These are phyloP conservation scores for Phataginus tetradactyla DNA, from an alignment of 2,797 vertebrate species.

Conservation along the genomic window DNA sequence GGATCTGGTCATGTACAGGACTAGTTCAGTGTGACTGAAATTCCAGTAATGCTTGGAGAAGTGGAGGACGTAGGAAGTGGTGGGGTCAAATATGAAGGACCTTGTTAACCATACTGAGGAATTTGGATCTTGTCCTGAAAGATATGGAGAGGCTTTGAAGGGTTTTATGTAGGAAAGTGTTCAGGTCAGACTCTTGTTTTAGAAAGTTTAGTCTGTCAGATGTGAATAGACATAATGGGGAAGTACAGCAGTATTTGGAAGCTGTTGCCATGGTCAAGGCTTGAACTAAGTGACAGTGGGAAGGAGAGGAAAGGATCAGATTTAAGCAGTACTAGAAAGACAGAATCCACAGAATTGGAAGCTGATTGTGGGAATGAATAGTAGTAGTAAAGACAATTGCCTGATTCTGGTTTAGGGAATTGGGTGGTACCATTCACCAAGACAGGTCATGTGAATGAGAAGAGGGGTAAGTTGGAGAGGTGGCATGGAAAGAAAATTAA, in stretches of 20 bases:
- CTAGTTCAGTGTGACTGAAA: not conserved
- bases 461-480: not conserved
- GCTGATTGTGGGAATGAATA: slow-evolving; percentile 4
- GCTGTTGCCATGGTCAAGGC: not conserved
- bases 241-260: slow-evolving; percentile 18
- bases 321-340: slow-evolving; percentile 1
- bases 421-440: not conserved
- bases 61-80: slow-evolving; percentile 36
- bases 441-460: not conserved
- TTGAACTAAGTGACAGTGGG: slow-evolving; percentile 8
- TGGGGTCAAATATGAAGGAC: not conserved
- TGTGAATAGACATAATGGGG: not conserved
- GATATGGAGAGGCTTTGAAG: not conserved
- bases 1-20: not conserved
- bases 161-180: slow-evolving; percentile 34
- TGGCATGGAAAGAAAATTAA: slow-evolving; percentile 17
- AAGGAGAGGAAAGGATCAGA: not conserved
- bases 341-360: slow-evolving; percentile 22
- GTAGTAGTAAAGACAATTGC: not conserved
- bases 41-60: not conserved
- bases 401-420: slow-evolving; percentile 15
- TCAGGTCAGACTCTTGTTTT: slow-evolving; percentile 37
- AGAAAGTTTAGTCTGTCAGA: not conserved
- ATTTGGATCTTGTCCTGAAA: slow-evolving; percentile 28
- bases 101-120: slow-evolving; percentile 17